Conservation (phyloP, 2,113 vertebrate species). For the Sialia sialis region DNA sequence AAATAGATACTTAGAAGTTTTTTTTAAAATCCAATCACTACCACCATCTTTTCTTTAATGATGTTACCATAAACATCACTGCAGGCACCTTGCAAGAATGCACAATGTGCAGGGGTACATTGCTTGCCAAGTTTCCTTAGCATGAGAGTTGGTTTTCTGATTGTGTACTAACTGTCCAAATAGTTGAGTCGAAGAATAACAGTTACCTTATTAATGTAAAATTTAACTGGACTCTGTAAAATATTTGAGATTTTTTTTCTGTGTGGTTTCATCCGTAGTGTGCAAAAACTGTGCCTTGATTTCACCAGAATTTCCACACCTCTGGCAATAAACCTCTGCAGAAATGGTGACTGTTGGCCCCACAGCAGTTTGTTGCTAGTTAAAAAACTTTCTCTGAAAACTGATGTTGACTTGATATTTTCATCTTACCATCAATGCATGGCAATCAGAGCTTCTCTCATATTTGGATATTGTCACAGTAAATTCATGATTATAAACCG, state of each 20-base stretch:
- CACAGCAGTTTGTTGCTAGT: not conserved
- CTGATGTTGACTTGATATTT: not conserved
- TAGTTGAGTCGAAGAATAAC: not conserved
- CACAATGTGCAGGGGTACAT: not conserved
- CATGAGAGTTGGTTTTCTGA: not conserved
- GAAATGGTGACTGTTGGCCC: not conserved
- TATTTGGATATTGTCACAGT: too few relatives aligned
- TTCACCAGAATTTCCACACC: not conserved
- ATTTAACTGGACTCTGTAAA: not conserved
- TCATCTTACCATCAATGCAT: not conserved
- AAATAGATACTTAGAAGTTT: not conserved
- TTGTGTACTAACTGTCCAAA: not conserved
- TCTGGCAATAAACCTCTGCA: not conserved
- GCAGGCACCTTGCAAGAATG: not conserved
- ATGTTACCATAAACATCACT: not conserved
- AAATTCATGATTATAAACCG: too few relatives aligned
- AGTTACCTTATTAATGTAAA: not conserved
- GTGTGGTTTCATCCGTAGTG: accelerated
- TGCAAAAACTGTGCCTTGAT: not conserved
- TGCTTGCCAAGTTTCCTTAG: not conserved
- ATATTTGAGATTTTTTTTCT: not conserved
- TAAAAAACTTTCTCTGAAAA: not conserved
- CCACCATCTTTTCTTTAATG: not conserved
- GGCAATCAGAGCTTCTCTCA: not conserved
- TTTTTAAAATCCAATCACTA: not conserved